Conservation (phyloP, 30 jellyfish, hydroid and myxozoan genomes). For the Aurelia coerulea region DNA sequence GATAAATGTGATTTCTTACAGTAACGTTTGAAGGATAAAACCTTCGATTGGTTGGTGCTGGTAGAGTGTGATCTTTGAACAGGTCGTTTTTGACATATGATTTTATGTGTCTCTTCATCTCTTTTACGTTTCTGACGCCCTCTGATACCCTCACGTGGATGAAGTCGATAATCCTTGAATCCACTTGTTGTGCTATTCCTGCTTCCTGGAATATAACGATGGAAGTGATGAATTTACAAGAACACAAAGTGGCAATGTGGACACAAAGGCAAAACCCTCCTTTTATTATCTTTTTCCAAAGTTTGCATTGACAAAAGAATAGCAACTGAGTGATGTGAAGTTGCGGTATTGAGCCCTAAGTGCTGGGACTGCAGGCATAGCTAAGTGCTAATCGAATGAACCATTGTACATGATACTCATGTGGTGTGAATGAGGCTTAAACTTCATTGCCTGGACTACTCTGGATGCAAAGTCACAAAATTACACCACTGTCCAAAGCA, state of each 20-base stretch:
- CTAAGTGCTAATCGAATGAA: too few species aligned
- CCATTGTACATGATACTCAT: too few species aligned
- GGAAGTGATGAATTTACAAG: constrained; percentile 1
- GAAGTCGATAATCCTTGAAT: constrained; percentile 6
- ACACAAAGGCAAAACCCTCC: too few species aligned
- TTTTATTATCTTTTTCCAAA: too few species aligned
- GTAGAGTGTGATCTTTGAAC: neutral
- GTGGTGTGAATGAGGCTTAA: too few species aligned
- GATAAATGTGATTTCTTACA: constrained; percentile 20
- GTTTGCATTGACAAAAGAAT: too few species aligned
- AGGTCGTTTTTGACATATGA: neutral
- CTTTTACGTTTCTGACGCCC: constrained; percentile 1
- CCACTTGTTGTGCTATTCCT: constrained; percentile 13
- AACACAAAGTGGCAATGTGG: neutral
- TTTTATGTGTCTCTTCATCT: constrained; percentile 3
- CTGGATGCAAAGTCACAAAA: too few species aligned
- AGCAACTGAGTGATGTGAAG: too few species aligned
- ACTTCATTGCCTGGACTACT: too few species aligned
- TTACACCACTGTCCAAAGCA: too few species aligned
- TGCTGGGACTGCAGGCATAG: too few species aligned
- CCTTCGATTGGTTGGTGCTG: constrained; percentile 7
- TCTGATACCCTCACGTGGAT: constrained; percentile 4
- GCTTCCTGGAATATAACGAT: constrained; percentile 20
- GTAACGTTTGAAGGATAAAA: neutral
- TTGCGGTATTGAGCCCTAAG: too few species aligned